Evolutionary conservation across 2,888 invertebrate species (phyloP).

Genomic region (Pterostichus niger): DNA sequence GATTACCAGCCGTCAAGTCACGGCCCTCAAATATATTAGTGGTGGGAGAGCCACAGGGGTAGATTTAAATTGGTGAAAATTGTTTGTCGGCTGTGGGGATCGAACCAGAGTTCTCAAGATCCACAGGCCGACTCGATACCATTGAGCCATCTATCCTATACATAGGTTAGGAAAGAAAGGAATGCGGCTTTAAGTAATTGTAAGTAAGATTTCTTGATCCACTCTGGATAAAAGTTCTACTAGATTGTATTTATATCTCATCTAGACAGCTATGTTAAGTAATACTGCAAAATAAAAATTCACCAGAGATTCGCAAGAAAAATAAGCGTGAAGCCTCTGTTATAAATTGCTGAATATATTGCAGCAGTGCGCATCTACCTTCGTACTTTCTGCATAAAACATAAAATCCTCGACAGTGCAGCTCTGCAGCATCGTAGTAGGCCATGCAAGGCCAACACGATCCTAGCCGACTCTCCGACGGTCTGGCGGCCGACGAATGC

Average conservation of each 20-base stretch:
- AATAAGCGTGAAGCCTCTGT: constrained; percentile 26
- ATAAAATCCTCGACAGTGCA: constrained; percentile 16
- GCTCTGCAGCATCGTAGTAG: constrained; percentile 10
- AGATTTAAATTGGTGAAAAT: too few relatives aligned
- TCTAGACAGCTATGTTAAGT: constrained; percentile 14
- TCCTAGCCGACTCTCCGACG: neutral
- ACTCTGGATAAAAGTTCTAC: neutral
- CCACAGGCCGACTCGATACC: too few relatives aligned
- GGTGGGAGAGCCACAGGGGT: too few relatives aligned
- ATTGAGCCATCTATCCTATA: too few relatives aligned
- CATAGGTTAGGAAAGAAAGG: too few relatives aligned
- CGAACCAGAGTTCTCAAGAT: too few relatives aligned
- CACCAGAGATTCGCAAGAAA: constrained; percentile 18
- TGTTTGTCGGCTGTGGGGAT: too few relatives aligned
- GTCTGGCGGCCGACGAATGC: constrained; percentile 20
- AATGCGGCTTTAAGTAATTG: too few relatives aligned
- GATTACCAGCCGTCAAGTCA: too few relatives aligned
- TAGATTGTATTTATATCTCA: constrained; percentile 13
- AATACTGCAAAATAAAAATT: constrained; percentile 15
- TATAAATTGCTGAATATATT: constrained; percentile 48
- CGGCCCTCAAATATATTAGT: too few relatives aligned
- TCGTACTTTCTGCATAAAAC: constrained; percentile 35
- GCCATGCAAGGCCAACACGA: neutral
- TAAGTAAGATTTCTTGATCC: neutral
- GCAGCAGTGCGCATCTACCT: neutral